These are phyloP conservation scores for Monodelphis domestica DNA, from an alignment of 2,797 vertebrate species.

Conservation along the genomic window DNA sequence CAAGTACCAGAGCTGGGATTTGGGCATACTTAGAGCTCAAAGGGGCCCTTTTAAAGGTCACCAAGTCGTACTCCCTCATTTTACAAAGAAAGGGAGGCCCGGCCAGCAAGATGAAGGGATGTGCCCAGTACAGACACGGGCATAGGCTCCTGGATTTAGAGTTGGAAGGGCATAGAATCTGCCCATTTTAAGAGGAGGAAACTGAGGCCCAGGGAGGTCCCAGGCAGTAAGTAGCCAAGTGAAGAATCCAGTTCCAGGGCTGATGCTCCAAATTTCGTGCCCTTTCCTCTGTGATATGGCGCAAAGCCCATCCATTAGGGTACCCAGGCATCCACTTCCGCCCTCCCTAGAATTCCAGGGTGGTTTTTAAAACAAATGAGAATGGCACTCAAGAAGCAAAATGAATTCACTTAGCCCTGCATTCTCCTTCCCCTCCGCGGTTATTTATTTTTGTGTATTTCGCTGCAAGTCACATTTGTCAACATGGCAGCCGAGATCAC, in stretches of 20 bases:
- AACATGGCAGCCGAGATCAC: conserved; percentile 40
- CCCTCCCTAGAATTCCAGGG: conserved; percentile 36
- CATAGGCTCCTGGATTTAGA: background rate
- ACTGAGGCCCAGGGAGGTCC: background rate
- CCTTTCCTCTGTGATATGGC: no score
- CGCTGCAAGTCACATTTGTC: conserved; percentile 70
- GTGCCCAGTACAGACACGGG: background rate
- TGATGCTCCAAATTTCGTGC: background rate
- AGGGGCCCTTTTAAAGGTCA: no score
- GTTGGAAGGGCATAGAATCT: background rate
- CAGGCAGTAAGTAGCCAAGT: background rate
- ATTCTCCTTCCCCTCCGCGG: conserved; percentile 63
- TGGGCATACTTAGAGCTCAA: background rate
- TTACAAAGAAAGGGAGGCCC: background rate
- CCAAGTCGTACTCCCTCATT: background rate
- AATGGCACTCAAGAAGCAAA: conserved; percentile 69
- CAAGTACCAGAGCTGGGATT: background rate
- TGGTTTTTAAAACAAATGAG: conserved; percentile 74
- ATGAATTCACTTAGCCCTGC: conserved; percentile 63
- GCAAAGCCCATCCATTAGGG: background rate
- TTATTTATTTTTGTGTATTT: conserved; percentile 68
- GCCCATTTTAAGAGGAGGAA: background rate
- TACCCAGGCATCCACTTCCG: background rate
- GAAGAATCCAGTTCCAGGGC: background rate
- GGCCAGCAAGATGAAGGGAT: background rate